Percentiles rank a stretch among this genome's conserved stretches.
Evolutionary conservation across 1,140 invertebrate species (phyloP).

Genomic region (Eumeta japonica): DNA sequence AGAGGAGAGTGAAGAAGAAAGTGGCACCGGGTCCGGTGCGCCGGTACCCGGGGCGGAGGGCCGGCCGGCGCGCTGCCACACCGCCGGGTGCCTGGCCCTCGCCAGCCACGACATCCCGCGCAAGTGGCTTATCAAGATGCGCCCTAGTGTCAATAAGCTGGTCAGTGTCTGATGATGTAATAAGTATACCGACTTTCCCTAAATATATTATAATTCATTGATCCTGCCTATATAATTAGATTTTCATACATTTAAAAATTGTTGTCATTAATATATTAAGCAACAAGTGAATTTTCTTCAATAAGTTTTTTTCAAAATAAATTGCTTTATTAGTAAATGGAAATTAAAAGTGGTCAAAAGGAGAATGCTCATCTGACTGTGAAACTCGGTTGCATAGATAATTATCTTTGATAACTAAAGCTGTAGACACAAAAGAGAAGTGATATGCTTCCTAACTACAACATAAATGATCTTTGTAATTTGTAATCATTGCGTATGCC

Average conservation of each 20-base stretch:
- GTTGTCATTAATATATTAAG: neutral
- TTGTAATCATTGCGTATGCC: no score
- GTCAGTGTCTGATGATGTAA: conserved; percentile 36
- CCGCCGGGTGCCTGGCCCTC: conserved; percentile 62
- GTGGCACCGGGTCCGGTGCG: conserved; percentile 19
- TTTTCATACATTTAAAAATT: neutral
- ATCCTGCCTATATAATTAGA: neutral
- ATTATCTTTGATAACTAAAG: no score
- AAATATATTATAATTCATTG: neutral
- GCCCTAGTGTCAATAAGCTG: conserved; percentile 69
- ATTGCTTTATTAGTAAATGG: no score
- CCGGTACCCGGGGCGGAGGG: conserved; percentile 18
- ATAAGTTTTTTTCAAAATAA: no score
- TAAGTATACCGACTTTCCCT: neutral
- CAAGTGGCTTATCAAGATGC: conserved; percentile 76
- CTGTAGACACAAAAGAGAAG: no score
- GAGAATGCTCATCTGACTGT: no score
- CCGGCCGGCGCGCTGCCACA: conserved; percentile 55
- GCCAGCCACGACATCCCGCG: conserved; percentile 70
- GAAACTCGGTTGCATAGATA: no score
- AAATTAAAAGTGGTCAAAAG: no score
- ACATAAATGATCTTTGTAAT: no score
- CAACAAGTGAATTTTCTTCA: neutral
- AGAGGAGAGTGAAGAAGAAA: conserved; percentile 18
- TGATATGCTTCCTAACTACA: no score